Evolutionary conservation across 2,888 invertebrate genomes (phyloP).

Genomic region (Dione juno): DNA sequence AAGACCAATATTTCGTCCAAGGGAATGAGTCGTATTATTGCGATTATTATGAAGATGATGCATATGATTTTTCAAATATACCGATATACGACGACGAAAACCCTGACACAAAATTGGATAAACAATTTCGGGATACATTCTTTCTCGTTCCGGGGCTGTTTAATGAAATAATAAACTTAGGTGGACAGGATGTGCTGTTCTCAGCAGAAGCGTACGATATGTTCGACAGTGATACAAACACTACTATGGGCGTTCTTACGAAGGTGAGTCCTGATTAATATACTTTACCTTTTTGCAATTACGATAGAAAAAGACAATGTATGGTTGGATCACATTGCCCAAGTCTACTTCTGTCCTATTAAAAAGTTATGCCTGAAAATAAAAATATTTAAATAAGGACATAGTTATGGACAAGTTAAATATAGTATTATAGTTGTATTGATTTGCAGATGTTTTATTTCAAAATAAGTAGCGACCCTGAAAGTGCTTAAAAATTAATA

Average conservation of each 20-base stretch:
- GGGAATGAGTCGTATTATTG: not conserved
- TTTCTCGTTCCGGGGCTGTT: constrained; percentile 9
- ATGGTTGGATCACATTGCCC: too few relatives aligned
- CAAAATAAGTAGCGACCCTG: too few relatives aligned
- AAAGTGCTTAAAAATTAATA: too few relatives aligned
- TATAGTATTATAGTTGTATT: too few relatives aligned
- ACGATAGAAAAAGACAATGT: too few relatives aligned
- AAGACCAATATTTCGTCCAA: constrained; percentile 9
- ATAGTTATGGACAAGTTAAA: too few relatives aligned
- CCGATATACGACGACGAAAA: constrained; percentile 21
- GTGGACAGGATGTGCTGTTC: not conserved
- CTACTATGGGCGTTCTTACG: not conserved
- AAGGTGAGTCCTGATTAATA: not conserved
- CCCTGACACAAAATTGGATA: not conserved
- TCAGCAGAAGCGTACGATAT: not conserved
- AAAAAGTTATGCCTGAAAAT: too few relatives aligned
- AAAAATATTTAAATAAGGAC: too few relatives aligned
- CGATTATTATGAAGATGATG: not conserved
- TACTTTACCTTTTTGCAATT: too few relatives aligned
- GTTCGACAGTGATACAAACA: not conserved
- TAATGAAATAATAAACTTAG: not conserved
- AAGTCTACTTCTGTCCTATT: too few relatives aligned
- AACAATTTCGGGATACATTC: constrained; percentile 17
- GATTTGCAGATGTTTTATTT: too few relatives aligned
- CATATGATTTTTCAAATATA: constrained; percentile 24